These are phyloP conservation scores for Andrena haemorrhoa DNA, from an alignment of 2,888 invertebrate species.

Conservation along the genomic window DNA sequence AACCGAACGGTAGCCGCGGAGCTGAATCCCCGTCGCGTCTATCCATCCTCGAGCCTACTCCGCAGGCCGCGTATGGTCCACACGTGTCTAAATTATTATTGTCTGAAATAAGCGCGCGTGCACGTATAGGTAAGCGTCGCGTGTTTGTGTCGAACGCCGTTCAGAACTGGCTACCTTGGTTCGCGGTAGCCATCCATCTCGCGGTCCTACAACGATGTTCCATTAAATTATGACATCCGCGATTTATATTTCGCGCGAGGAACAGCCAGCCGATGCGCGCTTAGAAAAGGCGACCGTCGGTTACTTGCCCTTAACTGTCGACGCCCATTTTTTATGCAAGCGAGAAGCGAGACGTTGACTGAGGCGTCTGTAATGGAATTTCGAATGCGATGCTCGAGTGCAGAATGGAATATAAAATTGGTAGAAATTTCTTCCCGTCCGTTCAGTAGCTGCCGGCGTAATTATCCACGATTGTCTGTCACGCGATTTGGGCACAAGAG, in stretches of 20 bases:
- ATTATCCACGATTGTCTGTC: no score
- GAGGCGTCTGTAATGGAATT: neutral
- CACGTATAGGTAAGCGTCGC: slow-evolving; percentile 38
- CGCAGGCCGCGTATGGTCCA: slow-evolving; percentile 80
- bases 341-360: neutral
- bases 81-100: slow-evolving; percentile 84
- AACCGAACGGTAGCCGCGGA: slow-evolving; percentile 65
- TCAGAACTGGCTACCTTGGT: slow-evolving; percentile 70
- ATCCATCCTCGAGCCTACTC: slow-evolving; percentile 76
- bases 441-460: no score
- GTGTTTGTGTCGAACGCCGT: slow-evolving; percentile 59
- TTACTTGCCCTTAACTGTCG: slow-evolving; percentile 28
- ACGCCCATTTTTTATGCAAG: slow-evolving; percentile 25
- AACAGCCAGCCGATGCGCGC: slow-evolving; percentile 38
- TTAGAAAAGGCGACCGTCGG: slow-evolving; percentile 16
- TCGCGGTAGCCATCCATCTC: slow-evolving; percentile 58
- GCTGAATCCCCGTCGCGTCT: slow-evolving; percentile 76
- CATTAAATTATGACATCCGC: slow-evolving; percentile 77
- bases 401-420: no score
- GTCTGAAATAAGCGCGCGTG: slow-evolving; percentile 76
- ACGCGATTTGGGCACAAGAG: no score
- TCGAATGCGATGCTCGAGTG: neutral
- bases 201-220: slow-evolving; percentile 69
- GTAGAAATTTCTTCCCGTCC: no score
- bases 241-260: slow-evolving; percentile 63